Conservation (phyloP, 2,888 invertebrate genomes). For the Belgica antarctica region DNA sequence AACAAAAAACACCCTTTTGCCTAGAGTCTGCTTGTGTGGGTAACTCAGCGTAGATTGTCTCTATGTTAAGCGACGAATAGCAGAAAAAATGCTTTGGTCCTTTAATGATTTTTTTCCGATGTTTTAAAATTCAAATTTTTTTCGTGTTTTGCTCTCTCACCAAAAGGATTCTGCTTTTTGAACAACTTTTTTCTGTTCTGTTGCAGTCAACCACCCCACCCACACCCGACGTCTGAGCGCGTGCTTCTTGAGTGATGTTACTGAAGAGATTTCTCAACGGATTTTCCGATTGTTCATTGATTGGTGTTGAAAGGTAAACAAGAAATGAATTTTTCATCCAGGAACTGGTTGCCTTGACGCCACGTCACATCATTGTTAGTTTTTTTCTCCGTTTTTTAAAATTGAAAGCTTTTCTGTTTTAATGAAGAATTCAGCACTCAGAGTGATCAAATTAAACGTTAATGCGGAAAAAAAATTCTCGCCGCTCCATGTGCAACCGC, state of each 20-base stretch:
- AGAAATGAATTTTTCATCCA: neutral
- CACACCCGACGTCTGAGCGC: neutral
- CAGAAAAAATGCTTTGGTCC: slow-evolving; percentile 42
- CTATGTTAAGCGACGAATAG: slow-evolving; percentile 36
- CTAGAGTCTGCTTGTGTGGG: slow-evolving; percentile 17
- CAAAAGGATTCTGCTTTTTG: slow-evolving; percentile 38
- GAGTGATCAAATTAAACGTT: neutral
- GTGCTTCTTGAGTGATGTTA: neutral
- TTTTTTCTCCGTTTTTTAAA: neutral
- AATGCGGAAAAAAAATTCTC: no score
- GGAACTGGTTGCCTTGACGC: neutral
- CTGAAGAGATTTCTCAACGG: neutral
- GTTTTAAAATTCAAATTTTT: slow-evolving; percentile 42
- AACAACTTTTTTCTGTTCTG: slow-evolving; percentile 12
- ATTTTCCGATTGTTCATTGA: neutral
- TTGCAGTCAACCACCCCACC: neutral
- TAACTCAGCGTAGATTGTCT: slow-evolving; percentile 30
- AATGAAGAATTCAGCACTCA: neutral
- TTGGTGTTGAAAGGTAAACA: neutral
- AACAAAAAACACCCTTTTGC: slow-evolving; percentile 36
- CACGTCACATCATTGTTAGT: neutral
- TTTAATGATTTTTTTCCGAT: slow-evolving; percentile 43
- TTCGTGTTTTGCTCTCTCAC: slow-evolving; percentile 31
- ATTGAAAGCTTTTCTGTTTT: no score
- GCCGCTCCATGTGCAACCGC: no score